Conservation (phyloP, 2,888 invertebrate genomes). For the Epinotia brunnichana region DNA sequence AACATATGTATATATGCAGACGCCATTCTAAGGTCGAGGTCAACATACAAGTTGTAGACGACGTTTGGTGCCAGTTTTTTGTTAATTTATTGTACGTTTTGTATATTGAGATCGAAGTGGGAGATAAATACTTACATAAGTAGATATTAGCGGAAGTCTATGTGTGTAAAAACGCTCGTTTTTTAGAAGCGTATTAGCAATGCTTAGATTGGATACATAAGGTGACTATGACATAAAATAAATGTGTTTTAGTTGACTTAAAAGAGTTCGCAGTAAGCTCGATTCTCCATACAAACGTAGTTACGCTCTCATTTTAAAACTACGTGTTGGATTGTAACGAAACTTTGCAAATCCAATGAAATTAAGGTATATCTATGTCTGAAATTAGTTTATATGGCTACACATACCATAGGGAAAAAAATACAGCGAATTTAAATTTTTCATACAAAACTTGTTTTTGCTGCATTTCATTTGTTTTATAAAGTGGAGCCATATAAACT, state of each 20-base stretch:
- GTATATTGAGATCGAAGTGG: conserved; percentile 28
- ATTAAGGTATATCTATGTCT: no score
- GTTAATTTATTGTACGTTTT: conserved; percentile 45
- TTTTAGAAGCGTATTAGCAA: not conserved
- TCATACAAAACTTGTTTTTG: no score
- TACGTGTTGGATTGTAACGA: no score
- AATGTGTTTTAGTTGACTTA: not conserved
- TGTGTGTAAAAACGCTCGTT: not conserved
- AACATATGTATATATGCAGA: not conserved
- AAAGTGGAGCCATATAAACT: no score
- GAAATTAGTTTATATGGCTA: no score
- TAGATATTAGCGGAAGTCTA: not conserved
- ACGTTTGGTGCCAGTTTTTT: conserved; percentile 51
- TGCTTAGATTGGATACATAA: not conserved
- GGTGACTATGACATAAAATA: not conserved
- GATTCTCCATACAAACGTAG: no score
- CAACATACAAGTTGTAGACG: conserved; percentile 42
- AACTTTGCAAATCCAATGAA: no score
- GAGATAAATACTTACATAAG: conserved; percentile 6
- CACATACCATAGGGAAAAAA: no score
- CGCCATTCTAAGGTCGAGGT: conserved; percentile 50
- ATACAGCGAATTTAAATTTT: no score
- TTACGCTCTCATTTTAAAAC: no score
- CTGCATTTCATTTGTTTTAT: no score
- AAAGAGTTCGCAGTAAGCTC: no score